Base-by-base conservation (phyloP, 2,888 invertebrate species). In the Pterobdella sp. region DNA sequence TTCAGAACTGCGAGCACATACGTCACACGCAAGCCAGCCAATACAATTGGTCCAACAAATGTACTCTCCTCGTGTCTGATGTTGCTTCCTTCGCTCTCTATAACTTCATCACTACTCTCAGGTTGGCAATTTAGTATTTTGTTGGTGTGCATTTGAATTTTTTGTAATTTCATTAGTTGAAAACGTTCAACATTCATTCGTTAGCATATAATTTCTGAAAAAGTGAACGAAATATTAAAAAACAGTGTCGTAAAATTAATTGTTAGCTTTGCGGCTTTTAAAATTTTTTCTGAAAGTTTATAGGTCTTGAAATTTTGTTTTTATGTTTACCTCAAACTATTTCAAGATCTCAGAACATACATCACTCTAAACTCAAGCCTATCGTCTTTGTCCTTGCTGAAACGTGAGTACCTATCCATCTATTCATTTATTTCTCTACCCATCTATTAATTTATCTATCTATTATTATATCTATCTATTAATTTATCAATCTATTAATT, bases 31-130 rank as follows among this genome's bases (percentile, higher is more conserved):
- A 92, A 82, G 94, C 95, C 69, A 91, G 93, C 81, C 94, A 96
- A 81, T 87, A 87, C 82, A 93, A 91, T 83, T 98, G 96, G 96
- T 92, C 93, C 82, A 97, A 94, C 84, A 91, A 93, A 84, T 94
- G 94, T 34, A 94, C 97, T 77, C 97, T 98, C 77, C 86, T 97
- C 76, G 94, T 95, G 0, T 95, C 96, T 0, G 97, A 97, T 85
- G 93, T 92, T 82, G 95, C 94, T 70, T 94, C 93, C 75, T 94
- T 93, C 84, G 97, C 96, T 79, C 94, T 97, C 81, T 97, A 96
- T 86, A 98, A 97, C 86, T 95, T 97, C 82, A 94, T 98, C 78
- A 94, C 97, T 79, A 96, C 96, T 2, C 86, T 98, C 79, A 88
- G 97, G 80, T 96, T n/a, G 96, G 60, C 96, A 7, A 7, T 42